phyloP scores from a whole-genome alignment of 1,140 invertebrate genomes.

The Nephila pilipes region DNA sequence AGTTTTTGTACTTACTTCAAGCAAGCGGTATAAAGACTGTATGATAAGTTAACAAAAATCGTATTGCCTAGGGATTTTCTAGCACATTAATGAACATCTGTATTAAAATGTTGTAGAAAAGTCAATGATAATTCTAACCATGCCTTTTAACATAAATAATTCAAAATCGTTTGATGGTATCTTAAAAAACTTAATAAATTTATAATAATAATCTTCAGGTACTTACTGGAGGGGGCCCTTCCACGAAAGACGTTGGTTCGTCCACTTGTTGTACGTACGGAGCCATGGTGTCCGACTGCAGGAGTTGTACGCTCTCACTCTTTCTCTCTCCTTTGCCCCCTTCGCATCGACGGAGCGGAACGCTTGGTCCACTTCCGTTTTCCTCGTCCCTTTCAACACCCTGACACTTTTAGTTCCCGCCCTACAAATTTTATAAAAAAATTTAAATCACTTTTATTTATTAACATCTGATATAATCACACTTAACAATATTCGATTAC shows the following conservation, averaged over 20 bases:
- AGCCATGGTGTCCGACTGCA: constrained; percentile 1
- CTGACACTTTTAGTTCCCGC: neutral
- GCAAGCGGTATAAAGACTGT: neutral
- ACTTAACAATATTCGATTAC: too few species aligned
- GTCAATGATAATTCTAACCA: too few species aligned
- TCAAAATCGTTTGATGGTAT: neutral
- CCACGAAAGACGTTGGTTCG: constrained; percentile 25
- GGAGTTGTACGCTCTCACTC: neutral
- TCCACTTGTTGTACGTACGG: constrained; percentile 32
- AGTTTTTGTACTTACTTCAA: too few species aligned
- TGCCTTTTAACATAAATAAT: neutral
- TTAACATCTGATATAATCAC: too few species aligned
- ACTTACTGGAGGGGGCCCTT: constrained; percentile 54
- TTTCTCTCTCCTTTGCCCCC: neutral
- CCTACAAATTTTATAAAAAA: too few species aligned
- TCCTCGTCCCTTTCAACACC: neutral
- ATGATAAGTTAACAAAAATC: neutral
- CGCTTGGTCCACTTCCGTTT: constrained; percentile 35
- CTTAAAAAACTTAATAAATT: too few species aligned
- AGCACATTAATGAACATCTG: neutral
- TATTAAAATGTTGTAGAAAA: too few species aligned
- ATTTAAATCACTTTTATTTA: too few species aligned
- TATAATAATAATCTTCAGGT: neutral
- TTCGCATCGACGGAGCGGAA: constrained; percentile 4
- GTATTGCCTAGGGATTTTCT: neutral